Evolutionary conservation across 2,888 invertebrate species (phyloP).

Genomic region (Aspidiotus rigidus): DNA sequence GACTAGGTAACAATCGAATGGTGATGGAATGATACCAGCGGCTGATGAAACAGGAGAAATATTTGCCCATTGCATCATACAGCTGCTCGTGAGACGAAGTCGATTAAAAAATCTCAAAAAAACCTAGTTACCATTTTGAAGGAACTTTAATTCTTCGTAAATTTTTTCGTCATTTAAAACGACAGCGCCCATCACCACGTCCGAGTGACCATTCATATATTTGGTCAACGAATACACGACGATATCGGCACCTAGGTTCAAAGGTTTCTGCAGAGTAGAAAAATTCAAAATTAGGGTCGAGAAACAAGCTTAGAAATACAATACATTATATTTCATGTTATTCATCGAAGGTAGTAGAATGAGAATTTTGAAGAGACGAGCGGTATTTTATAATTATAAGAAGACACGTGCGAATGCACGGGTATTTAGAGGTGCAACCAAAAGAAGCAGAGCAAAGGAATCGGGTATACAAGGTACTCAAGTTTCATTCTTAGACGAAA

Average conservation of each 20-base stretch:
- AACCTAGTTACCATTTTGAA: conserved; percentile 66
- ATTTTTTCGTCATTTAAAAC: conserved; percentile 64
- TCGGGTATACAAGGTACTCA: no score
- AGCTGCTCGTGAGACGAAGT: no score
- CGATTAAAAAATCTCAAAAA: neutral
- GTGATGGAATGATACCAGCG: conserved; percentile 87
- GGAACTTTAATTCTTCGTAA: conserved; percentile 62
- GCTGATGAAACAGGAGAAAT: conserved; percentile 48
- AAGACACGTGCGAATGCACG: no score
- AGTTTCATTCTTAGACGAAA: no score
- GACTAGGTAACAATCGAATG: conserved; percentile 91
- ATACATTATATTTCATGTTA: no score
- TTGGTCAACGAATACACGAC: conserved; percentile 89
- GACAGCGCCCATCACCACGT: conserved; percentile 91
- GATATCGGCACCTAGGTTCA: conserved; percentile 83
- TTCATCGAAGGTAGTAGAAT: no score
- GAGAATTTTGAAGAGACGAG: no score
- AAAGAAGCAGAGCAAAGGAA: no score
- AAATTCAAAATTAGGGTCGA: no score
- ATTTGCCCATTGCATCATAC: neutral
- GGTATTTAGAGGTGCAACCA: no score
- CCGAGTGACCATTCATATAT: conserved; percentile 97
- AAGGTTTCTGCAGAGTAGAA: conserved; percentile 55
- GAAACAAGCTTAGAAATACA: no score
- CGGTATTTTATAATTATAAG: no score